Evolutionary conservation across 2,797 vertebrate genomes (phyloP), one percentile per base, ranked within the genome.

Genomic region (Eremophila alpestris): DNA sequence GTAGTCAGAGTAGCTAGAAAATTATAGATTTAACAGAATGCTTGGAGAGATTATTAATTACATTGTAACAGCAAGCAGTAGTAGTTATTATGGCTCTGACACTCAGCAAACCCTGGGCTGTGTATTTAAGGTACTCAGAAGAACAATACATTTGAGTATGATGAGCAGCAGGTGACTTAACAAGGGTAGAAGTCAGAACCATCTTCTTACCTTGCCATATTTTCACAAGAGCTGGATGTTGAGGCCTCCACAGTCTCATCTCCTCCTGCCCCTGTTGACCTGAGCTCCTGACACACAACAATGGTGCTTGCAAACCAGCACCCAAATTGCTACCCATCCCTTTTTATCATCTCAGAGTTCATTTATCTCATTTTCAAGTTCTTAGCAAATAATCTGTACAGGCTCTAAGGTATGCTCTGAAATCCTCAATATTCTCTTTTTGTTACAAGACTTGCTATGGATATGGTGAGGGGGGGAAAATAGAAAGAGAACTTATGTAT

Each of bases 401-500:
- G 3, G 5, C 12, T 63, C 30, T 43, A 58, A 43, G 18, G 24
- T 46, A 14, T 18, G 7, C 46, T 20, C 55, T 65, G 45, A 91
- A 85, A 65, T 32, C n/a, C 6, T 3, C 16, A 58, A 29, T 9
- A 49, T 13, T 55, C 12, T 2, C 0, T 2, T 4, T 17, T n/a
- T 29, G 8, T 32, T 7, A 4, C 3, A 49, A 63, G 13, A 13
- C 4, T 83, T 80, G 10, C 18, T 40, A 43, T 2, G 46, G 26
- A 17, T 19, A 54, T 7, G 15, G 13, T 7, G 7, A 11, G 2
- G 3, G 1, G 1, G 2, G 10, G 1, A 6, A 16, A 24, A 32
- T 0, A 34, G 13, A 40, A 40, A 49, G 14, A 34, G 3, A 85
- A 76, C 13, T 38, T 14, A 8, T 1, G 7, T 27, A 5, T 51